These are phyloP conservation scores for Oscheius myriophilus DNA, from an alignment of 2,888 invertebrate genomes.

Conservation along the genomic window DNA sequence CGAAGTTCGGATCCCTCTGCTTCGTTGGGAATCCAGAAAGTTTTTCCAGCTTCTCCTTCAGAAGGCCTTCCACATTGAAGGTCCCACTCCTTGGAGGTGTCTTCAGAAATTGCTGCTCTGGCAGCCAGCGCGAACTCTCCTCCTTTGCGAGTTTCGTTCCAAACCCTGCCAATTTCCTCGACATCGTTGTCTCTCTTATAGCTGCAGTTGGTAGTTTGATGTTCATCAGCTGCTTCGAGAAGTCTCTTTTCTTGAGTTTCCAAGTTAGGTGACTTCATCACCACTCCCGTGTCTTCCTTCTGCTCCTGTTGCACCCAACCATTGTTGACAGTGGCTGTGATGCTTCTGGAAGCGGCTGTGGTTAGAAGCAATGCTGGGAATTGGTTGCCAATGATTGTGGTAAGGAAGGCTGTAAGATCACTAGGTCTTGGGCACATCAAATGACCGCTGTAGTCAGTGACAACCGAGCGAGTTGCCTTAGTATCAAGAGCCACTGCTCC, in stretches of 20 bases:
- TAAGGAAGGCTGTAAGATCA: conserved; percentile 33
- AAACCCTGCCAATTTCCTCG: conserved; percentile 31
- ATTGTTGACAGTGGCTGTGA: conserved; percentile 35
- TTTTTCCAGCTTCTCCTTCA: conserved; percentile 40
- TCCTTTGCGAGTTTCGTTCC: conserved; percentile 52
- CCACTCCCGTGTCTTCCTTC: conserved; percentile 33
- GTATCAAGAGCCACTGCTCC: conserved; percentile 44
- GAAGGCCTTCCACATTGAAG: conserved; percentile 46
- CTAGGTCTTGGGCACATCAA: conserved; percentile 45
- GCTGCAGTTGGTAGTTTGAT: conserved; percentile 59
- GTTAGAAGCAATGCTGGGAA: conserved; percentile 31
- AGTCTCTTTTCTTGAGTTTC: conserved; percentile 39
- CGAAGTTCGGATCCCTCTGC: conserved; percentile 25
- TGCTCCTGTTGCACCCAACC: conserved; percentile 33
- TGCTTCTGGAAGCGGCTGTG: conserved; percentile 32
- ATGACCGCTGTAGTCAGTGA: conserved; percentile 26
- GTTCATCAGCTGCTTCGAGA: conserved; percentile 47
- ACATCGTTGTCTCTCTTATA: conserved; percentile 45
- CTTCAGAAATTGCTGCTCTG: conserved; percentile 36
- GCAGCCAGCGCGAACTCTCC: conserved; percentile 44
- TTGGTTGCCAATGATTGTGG: conserved; percentile 45
- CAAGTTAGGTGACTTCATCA: conserved; percentile 38
- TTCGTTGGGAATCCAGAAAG: conserved; percentile 43
- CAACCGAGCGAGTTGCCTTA: conserved; percentile 37
- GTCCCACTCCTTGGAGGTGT: conserved; percentile 29